Conservation (phyloP, 1,140 invertebrate species). For the Rhopalosiphum maidis region DNA sequence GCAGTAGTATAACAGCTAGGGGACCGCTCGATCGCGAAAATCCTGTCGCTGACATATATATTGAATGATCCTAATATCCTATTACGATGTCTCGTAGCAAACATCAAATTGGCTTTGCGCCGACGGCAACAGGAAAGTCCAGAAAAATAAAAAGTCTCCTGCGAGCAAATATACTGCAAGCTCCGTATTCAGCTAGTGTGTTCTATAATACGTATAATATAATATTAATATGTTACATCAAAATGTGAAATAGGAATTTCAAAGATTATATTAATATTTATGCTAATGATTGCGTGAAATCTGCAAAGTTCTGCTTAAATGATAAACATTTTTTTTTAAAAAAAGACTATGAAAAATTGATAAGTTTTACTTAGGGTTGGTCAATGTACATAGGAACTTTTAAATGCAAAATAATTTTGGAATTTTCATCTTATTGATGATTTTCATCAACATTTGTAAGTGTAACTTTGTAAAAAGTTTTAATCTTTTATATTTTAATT, state of each 20-base stretch:
- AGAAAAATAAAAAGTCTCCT: background rate
- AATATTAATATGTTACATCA: background rate
- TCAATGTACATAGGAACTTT: background rate
- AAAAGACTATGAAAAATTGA: background rate
- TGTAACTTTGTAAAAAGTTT: no score
- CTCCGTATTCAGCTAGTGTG: background rate
- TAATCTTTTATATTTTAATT: no score
- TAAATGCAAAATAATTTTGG: background rate
- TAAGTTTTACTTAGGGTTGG: background rate
- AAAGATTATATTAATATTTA: background rate
- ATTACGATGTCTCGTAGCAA: background rate
- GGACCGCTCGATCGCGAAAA: background rate
- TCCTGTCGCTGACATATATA: background rate
- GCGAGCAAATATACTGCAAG: background rate
- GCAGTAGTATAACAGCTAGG: background rate
- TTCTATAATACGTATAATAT: background rate
- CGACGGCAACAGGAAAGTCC: background rate
- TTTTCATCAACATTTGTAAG: no score
- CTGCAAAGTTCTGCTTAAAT: background rate
- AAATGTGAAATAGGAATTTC: background rate
- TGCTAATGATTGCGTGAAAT: background rate
- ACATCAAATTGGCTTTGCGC: background rate
- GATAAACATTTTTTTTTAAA: background rate
- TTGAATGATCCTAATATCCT: background rate
- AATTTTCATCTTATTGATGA: no score